Conservation (phyloP, 2,113 vertebrate species). For the Hippopotamus amphibius region DNA sequence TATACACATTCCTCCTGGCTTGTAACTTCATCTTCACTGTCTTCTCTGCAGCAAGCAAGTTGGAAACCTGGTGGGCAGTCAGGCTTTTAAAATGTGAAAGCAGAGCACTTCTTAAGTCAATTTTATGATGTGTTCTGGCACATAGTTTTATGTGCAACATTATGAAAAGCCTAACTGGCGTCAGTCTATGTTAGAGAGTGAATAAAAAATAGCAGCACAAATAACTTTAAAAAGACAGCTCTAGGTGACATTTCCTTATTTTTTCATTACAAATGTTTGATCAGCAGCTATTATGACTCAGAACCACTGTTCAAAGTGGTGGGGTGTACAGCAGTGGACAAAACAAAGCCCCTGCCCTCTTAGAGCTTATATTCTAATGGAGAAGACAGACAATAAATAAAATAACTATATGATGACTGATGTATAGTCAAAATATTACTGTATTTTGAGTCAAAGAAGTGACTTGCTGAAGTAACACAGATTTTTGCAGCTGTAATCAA, state of each 20-base stretch:
- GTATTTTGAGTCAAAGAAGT: too few relatives aligned
- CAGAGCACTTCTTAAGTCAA: not conserved
- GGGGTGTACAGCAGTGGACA: not conserved
- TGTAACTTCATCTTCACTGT: not conserved
- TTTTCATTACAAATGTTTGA: not conserved
- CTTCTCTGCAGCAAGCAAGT: not conserved
- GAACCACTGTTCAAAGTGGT: not conserved
- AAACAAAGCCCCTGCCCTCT: not conserved
- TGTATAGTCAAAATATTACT: too few relatives aligned
- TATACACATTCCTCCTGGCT: not conserved
- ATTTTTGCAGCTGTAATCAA: too few relatives aligned
- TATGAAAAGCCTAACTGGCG: not conserved
- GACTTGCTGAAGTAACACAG: too few relatives aligned
- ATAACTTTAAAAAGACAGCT: not conserved
- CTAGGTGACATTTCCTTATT: not conserved
- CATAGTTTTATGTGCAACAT: not conserved
- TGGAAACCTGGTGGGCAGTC: not conserved
- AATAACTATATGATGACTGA: not conserved
- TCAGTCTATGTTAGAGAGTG: not conserved
- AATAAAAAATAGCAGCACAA: not conserved
- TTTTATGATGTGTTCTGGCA: not conserved
- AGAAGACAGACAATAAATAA: not conserved
- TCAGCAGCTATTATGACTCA: not conserved
- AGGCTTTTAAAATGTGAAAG: constrained; percentile 41
- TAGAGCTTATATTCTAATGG: not conserved